Conservation (phyloP, 2,797 vertebrate species). For the Bradypus variegatus region DNA sequence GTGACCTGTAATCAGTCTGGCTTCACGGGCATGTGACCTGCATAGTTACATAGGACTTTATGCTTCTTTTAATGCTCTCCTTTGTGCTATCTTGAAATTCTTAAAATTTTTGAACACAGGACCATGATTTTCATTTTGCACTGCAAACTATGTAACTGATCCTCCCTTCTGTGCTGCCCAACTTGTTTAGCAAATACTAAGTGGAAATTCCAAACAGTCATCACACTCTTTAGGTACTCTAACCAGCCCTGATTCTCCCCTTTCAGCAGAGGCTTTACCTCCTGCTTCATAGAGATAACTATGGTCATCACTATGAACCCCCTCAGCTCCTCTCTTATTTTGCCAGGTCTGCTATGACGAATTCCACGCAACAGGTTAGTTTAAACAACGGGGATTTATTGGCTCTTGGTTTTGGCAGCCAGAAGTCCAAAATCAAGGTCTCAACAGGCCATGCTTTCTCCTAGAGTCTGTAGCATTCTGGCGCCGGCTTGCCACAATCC, state of each 20-base stretch:
- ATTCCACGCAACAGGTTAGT: no score
- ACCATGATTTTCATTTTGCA: background rate
- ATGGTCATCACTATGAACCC: background rate
- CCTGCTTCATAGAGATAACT: background rate
- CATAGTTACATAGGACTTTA: background rate
- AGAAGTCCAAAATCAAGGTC: no score
- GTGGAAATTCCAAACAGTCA: background rate
- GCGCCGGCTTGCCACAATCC: no score
- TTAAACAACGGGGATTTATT: no score
- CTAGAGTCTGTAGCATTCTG: no score
- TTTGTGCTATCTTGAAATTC: background rate
- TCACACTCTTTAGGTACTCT: background rate
- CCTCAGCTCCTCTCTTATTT: background rate
- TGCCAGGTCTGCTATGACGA: no score
- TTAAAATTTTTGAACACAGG: background rate
- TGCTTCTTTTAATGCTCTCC: background rate
- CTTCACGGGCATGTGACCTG: background rate
- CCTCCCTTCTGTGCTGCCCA: background rate
- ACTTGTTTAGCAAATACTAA: background rate
- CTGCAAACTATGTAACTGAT: accelerated
- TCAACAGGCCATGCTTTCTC: no score
- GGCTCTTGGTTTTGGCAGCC: no score
- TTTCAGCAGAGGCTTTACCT: background rate
- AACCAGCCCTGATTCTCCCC: background rate
- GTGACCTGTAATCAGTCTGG: background rate